Conservation (phyloP, 2,113 vertebrate genomes). For the Ceyx melanurus region DNA sequence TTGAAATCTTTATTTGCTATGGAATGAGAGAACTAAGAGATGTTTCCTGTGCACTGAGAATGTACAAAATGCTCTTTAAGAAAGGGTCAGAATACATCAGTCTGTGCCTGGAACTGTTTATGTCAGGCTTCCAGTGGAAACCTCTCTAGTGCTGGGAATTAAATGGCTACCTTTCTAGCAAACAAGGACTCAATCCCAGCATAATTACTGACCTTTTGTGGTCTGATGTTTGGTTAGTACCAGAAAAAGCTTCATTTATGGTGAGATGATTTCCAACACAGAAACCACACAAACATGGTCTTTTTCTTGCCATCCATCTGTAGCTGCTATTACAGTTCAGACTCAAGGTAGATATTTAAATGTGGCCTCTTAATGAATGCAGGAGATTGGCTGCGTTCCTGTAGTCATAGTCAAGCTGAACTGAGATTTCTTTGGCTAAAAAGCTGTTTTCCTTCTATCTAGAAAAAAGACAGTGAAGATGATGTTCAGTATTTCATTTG, state of each 20-base stretch:
- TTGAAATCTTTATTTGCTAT: not conserved
- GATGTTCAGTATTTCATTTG: constrained; percentile 15
- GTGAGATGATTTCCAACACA: not conserved
- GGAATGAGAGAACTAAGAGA: not conserved
- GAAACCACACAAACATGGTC: not conserved
- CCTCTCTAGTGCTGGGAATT: not conserved
- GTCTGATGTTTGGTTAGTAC: not conserved
- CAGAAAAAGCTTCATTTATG: not conserved
- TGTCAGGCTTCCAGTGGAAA: not conserved
- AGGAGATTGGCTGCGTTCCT: not conserved
- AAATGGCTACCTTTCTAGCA: not conserved
- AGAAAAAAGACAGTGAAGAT: not conserved
- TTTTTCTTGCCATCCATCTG: not conserved
- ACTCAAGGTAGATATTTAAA: not conserved
- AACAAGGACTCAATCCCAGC: not conserved
- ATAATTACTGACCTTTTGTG: not conserved
- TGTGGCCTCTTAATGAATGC: not conserved
- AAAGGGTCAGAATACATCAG: not conserved
- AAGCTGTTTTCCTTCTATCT: not conserved
- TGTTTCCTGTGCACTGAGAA: not conserved
- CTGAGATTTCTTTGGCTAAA: not conserved
- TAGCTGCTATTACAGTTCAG: not conserved
- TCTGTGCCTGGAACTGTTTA: not conserved
- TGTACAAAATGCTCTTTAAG: not conserved
- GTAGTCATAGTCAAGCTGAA: not conserved